Evolutionary conservation across 1,140 invertebrate species (phyloP), one percentile per base, ranked within the genome.

Genomic region (Cheumatopsyche charites): DNA sequence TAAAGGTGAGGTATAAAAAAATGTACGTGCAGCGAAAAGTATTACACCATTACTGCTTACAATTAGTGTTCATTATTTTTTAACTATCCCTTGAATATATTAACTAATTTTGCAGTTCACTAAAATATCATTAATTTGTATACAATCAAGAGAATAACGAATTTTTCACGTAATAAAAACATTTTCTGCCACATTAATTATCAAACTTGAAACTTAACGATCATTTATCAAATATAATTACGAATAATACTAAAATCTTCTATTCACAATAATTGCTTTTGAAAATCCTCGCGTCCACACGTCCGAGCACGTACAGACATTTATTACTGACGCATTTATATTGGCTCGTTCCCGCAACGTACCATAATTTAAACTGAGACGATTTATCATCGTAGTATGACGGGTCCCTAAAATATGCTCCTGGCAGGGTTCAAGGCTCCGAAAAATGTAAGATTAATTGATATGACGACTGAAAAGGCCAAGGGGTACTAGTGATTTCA

Each of bases 361-460:
- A 12, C 49, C 66, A 52, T 68, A 68, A 68, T 68, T 68, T 68
- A 68, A 68, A 55, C 66, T 55, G 66, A 55, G 45, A 68, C 47
- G 55, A 68, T 68, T 68, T 68, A 68, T 68, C 66, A 68, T 68
- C 66, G n/a, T 55, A 11, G 47, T 45, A 52, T 68, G 66, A 68
- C 66, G 41, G 66, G 66, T 68, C 66, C 66, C 66, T 68, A 68
- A 52, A 68, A 68, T 68, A 68, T 68, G 45, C 47, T 55, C 29
- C 42, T 55, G 21, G 43, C 49, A 41, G 47, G 66, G 66, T 68
- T 68, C 66, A 55, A 68, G 66, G 66, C 66, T 55, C 29, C 47
- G 55, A 68, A 68, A 68, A 68, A 68, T 68, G 66, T 68, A 68
- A 55, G 66, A 68, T 68, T 68, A 68, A 68, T 68, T 68, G 47